Percentiles rank a stretch among this genome's conserved stretches.
These are phyloP conservation scores for Leptosomus discolor DNA, from an alignment of 2,113 vertebrate genomes.

Conservation along the genomic window DNA sequence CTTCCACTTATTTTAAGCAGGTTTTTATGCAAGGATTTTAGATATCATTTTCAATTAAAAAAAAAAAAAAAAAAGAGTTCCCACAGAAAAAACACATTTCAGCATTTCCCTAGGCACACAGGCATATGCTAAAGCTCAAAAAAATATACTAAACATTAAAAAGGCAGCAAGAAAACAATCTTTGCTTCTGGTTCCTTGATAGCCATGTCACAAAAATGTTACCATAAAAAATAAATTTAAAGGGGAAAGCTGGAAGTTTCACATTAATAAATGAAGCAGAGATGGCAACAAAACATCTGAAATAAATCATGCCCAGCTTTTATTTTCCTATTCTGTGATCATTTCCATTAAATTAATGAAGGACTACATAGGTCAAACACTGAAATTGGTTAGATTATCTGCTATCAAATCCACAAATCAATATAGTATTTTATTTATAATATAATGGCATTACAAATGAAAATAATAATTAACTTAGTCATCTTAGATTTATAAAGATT, in stretches of 20 bases:
- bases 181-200: not conserved
- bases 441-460: not conserved
- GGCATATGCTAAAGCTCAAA: not conserved
- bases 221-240: not conserved
- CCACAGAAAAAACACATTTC: not conserved
- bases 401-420: not conserved
- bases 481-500: not conserved
- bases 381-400: not conserved
- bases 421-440: not conserved
- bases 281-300: not conserved
- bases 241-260: not conserved
- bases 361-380: not conserved
- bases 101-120: not conserved
- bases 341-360: not conserved
- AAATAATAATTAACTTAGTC: not conserved
- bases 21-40: not conserved
- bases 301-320: not conserved
- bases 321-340: not conserved
- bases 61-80: not conserved
- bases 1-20: not conserved
- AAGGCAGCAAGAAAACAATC: not conserved
- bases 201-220: not conserved
- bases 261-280: not conserved
- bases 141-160: not conserved
- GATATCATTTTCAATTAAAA: not conserved